Evolutionary conservation across 2,797 vertebrate genomes (phyloP), one percentile per base, ranked within the genome.

Genomic region (Nannoperca obscura): DNA sequence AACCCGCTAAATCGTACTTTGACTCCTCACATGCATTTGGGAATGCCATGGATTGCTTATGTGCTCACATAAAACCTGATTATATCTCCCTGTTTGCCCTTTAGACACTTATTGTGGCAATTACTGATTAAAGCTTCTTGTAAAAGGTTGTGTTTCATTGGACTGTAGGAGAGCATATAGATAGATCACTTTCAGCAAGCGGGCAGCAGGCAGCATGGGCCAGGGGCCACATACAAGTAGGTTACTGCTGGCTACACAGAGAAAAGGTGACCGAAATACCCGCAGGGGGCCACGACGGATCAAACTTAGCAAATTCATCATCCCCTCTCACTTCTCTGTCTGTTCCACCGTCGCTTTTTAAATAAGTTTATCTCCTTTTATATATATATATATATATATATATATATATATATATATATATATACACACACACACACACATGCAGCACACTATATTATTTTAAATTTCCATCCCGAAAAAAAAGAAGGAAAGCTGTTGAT

Each of bases 211-310:
- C 83, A 80, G 84, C 76, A 40, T 24, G 77, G 87, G 86, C 81
- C 84, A 86, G 77, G 77, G 80, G 84, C 60, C 87, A 84, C 81
- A 64, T 74, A 74, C 72, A 73, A 27, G 24, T 27, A 27, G 24
- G 85, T 54, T 71, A 15, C 53, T 60, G 65, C 69, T 62, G 80
- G 78, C 47, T 69, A 22, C 71, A 57, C 36, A 38, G 64, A 68
- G 69, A n/a, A 71, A 83, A 76, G 71, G 77, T 80, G 78, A 75
- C 71, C 30, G 36, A 24, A 58, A 80, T 44, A 77, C 57, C 66
- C 30, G 24, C 63, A 32, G 69, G 47, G 34, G 58, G 57, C 59
- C 54, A 24, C 40, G 38, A 67, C 17, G 24, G 52, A 67, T 57
- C 42, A 76, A 66, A 82, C 32, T 80, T 61, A 40, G 30, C 40